Evolutionary conservation across 2,797 vertebrate species (phyloP).

Genomic region (Chanos chanos): DNA sequence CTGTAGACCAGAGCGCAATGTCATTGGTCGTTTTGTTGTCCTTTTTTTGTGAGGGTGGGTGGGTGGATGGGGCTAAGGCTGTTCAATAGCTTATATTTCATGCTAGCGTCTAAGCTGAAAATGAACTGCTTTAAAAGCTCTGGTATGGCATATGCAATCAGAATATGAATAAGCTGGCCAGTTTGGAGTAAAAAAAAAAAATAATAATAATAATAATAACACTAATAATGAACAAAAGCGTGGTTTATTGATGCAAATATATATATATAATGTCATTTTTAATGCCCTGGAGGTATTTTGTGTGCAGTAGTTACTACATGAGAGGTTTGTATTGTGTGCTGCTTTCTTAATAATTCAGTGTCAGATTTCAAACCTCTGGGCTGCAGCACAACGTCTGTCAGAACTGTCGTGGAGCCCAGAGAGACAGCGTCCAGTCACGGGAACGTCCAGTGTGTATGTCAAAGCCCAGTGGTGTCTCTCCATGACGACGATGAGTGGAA

Average conservation of each 20-base stretch:
- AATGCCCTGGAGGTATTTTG: constrained; percentile 13
- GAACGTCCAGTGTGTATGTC: neutral
- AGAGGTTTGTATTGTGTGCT: constrained; percentile 10
- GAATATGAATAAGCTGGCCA: too few relatives aligned
- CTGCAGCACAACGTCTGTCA: constrained; percentile 1
- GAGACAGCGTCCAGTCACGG: neutral
- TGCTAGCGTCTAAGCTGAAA: neutral
- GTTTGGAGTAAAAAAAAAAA: too few relatives aligned
- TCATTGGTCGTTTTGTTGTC: constrained; percentile 7
- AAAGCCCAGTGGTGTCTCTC: constrained; percentile 5
- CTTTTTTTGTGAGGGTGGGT: neutral
- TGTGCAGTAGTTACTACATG: constrained; percentile 22
- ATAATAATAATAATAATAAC: too few relatives aligned
- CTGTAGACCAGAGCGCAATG: constrained; percentile 28
- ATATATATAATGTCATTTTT: too few relatives aligned
- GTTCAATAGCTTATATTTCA: neutral
- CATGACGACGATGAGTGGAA: neutral
- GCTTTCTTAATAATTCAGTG: constrained; percentile 10
- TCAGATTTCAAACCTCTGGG: constrained; percentile 1
- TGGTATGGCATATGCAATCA: constrained; percentile 1
- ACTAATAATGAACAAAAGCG: too few relatives aligned
- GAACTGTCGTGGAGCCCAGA: constrained; percentile 1
- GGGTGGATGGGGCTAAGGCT: neutral
- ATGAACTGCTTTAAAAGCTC: neutral
- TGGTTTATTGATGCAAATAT: too few relatives aligned